Evolutionary conservation across 37 sponge, comb jelly and placozoan species (phyloP).

Genomic region (Petrosia ficiformis): DNA sequence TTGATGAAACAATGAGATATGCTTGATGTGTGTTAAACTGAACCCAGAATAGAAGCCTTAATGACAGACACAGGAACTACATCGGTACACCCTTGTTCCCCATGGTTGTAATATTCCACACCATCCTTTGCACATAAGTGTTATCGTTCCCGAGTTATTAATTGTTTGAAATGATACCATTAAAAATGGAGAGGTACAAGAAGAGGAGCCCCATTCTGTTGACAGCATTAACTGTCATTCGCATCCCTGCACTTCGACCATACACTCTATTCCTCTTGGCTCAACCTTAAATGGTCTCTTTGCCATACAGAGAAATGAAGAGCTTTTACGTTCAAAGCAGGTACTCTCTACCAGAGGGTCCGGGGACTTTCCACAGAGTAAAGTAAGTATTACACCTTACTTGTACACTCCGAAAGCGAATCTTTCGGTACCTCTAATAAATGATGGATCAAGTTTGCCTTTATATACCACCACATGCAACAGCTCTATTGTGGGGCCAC

Average conservation of each 20-base stretch:
- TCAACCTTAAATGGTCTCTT: slow-evolving; percentile 70
- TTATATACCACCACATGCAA: slow-evolving; percentile 34
- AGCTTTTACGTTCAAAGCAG: slow-evolving; percentile 59
- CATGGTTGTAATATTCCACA: too few relatives aligned
- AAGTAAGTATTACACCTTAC: slow-evolving; percentile 17
- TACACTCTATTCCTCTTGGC: slow-evolving; percentile 42
- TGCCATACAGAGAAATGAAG: slow-evolving; percentile 21
- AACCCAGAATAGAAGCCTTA: too few relatives aligned
- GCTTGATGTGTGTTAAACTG: too few relatives aligned
- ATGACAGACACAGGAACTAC: too few relatives aligned
- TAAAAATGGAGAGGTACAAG: slow-evolving; percentile 43
- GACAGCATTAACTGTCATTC: slow-evolving; percentile 72
- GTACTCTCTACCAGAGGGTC: slow-evolving; percentile 83
- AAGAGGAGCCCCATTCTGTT: slow-evolving; percentile 93
- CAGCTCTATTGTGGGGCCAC: too few relatives aligned
- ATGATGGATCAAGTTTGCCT: background rate
- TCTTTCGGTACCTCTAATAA: slow-evolving; percentile 40
- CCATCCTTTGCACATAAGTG: too few relatives aligned
- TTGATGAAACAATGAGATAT: too few relatives aligned
- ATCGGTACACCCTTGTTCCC: too few relatives aligned
- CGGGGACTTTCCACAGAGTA: slow-evolving; percentile 93
- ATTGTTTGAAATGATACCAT: slow-evolving; percentile 1
- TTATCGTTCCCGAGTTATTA: too few relatives aligned
- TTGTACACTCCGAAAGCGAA: slow-evolving; percentile 69
- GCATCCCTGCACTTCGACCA: slow-evolving; percentile 84